phyloP scores from a whole-genome alignment of 2,113 vertebrate species.

The Origma solitaria region DNA sequence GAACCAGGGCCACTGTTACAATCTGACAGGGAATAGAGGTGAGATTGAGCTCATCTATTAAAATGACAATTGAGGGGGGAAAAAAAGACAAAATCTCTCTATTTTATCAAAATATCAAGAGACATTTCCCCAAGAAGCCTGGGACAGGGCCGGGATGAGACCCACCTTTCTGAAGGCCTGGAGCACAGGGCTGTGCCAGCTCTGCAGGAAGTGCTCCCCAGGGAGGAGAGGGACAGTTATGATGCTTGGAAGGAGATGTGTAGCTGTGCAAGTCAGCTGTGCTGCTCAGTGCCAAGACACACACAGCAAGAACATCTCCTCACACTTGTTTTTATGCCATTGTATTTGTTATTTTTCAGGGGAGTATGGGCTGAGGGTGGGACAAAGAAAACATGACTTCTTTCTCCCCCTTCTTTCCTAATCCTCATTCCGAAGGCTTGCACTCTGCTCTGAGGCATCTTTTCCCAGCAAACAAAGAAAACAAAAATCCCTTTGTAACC shows the following conservation, averaged over 20 bases:
- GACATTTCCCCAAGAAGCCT: not conserved
- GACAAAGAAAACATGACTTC: not conserved
- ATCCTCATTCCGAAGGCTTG: not conserved
- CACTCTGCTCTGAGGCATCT: not conserved
- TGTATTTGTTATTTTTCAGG: conserved; percentile 8
- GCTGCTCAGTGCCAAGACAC: conserved; percentile 1
- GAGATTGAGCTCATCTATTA: not conserved
- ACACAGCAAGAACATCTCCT: not conserved
- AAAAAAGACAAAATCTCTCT: not conserved
- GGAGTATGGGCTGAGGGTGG: not conserved
- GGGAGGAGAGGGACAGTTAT: not conserved
- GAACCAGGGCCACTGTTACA: not conserved
- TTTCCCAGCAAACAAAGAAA: not conserved
- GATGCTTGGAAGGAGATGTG: not conserved
- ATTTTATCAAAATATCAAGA: not conserved
- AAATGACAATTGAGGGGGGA: not conserved
- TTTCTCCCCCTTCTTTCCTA: not conserved
- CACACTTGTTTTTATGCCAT: not conserved
- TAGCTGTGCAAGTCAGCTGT: not conserved
- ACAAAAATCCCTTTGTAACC: not conserved
- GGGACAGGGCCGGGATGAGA: not conserved
- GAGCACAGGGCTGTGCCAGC: accelerated
- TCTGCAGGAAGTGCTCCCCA: not conserved
- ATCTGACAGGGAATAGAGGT: accelerated
- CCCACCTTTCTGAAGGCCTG: not conserved